These are phyloP conservation scores for Macroteleia sp. DNA, from an alignment of 2,888 invertebrate genomes.

Conservation along the genomic window DNA sequence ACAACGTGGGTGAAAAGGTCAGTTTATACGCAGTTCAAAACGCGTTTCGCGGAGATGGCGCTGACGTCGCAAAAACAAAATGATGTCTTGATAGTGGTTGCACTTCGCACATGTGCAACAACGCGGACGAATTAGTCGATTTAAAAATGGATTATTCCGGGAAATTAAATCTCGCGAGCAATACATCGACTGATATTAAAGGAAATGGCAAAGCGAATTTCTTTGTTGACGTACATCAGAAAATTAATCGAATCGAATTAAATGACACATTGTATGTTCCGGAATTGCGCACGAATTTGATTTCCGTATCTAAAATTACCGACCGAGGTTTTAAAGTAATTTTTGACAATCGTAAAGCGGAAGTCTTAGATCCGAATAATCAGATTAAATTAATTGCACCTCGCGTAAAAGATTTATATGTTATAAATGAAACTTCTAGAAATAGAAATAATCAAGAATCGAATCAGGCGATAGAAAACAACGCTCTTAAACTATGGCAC, in stretches of 20 bases:
- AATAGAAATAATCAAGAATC: not conserved
- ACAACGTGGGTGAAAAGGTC: not conserved
- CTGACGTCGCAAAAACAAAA: not conserved
- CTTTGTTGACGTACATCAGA: not conserved
- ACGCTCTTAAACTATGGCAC: not conserved
- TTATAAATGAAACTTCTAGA: not conserved
- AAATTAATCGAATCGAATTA: not conserved
- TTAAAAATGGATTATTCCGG: not conserved
- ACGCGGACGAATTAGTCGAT: not conserved
- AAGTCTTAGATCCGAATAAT: not conserved
- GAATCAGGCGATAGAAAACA: not conserved
- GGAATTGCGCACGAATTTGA: not conserved
- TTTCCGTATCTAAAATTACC: not conserved
- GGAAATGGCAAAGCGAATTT: not conserved
- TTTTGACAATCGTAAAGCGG: not conserved
- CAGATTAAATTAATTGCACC: not conserved
- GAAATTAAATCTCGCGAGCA: not conserved
- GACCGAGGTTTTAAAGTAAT: not conserved
- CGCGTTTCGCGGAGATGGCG: not conserved
- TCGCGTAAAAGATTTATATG: not conserved
- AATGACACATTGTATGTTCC: not conserved
- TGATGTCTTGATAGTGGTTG: constrained; percentile 14
- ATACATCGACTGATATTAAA: not conserved
- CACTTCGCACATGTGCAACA: not conserved
- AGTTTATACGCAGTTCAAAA: not conserved